Evolutionary conservation across 1,140 invertebrate genomes (phyloP).

Genomic region (Microplitis mediator): DNA sequence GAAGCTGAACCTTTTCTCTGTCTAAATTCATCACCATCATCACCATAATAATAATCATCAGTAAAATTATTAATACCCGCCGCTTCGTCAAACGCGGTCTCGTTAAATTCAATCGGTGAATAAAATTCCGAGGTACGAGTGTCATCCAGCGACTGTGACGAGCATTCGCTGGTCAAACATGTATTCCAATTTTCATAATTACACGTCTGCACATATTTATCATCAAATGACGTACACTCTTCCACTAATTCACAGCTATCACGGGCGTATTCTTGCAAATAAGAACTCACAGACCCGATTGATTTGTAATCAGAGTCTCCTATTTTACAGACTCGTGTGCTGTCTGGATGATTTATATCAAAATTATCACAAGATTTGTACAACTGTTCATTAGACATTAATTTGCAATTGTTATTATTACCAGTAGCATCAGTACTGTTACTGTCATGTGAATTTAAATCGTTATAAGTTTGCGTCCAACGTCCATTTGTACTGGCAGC

Average conservation of each 20-base stretch:
- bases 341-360: not conserved
- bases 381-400: constrained; percentile 16
- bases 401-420: not conserved
- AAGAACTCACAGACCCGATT: constrained; percentile 16
- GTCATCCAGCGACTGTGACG: constrained; percentile 10
- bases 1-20: constrained; percentile 27
- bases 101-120: constrained; percentile 13
- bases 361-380: constrained; percentile 24
- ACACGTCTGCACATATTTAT: not conserved
- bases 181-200: constrained; percentile 22
- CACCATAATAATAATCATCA: constrained; percentile 10
- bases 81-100: constrained; percentile 2
- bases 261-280: not conserved
- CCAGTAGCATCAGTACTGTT: not conserved
- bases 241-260: constrained; percentile 12
- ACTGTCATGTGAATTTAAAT: constrained; percentile 9
- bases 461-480: constrained; percentile 6
- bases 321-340: not conserved
- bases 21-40: constrained; percentile 19
- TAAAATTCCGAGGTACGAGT: constrained; percentile 18
- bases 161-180: constrained; percentile 11
- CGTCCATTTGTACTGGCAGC: not conserved
- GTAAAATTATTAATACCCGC: not conserved
- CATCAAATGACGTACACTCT: constrained; percentile 11
- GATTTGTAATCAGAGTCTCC: constrained; percentile 20